Base-by-base conservation (phyloP, 1,140 invertebrate species). In the Globodera ellingtonae region DNA sequence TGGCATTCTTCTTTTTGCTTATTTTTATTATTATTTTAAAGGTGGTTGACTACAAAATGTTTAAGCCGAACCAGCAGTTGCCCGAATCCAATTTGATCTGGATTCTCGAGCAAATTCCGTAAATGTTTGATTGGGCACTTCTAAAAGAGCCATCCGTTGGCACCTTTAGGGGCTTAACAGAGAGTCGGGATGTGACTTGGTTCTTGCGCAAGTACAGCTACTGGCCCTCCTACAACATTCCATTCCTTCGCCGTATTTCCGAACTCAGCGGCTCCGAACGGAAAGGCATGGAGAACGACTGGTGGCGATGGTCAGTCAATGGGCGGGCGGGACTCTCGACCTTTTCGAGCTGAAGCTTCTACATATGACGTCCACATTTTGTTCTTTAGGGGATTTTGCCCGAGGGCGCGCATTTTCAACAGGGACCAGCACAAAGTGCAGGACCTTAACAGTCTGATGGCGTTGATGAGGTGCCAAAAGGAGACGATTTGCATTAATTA, bases 71-170 rank as follows among this genome's bases (percentile, higher is more conserved):
- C 0, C 83, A 91, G 10, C 87, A 89, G 47, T 85, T 89, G 21
- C 88, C 91, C 44, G 90, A 90, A 48, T 91, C 92, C 81, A 93
- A 86, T 46, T 87, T 94, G 46, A 88, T 96, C 0, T 93, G 93
- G 92, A 91, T 96, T 56, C 89, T 94, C 4, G 95, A 97, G 89
- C 95, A 97, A 89, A 90, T 95, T 44, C 94, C 94, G 76, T 80
- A 21, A 18, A 8, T 13, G 35, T 18, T 21, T 52, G 46, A 8
- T 21, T 10, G 21, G 47, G 6, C 18, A 15, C 56, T 35, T 35
- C 3, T 35, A 35, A 35, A 35, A 0, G 3, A 35, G 35, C 35
- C 35, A 2, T 35, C 35, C 35, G 35, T 72, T 18, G 13, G 6
- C 70, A 48, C n/a, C 18, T 15, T 6, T 46, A 80, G 79, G 35